phyloP scores from a whole-genome alignment of 2,797 vertebrate genomes.

The Premnoplex brunnescens region DNA sequence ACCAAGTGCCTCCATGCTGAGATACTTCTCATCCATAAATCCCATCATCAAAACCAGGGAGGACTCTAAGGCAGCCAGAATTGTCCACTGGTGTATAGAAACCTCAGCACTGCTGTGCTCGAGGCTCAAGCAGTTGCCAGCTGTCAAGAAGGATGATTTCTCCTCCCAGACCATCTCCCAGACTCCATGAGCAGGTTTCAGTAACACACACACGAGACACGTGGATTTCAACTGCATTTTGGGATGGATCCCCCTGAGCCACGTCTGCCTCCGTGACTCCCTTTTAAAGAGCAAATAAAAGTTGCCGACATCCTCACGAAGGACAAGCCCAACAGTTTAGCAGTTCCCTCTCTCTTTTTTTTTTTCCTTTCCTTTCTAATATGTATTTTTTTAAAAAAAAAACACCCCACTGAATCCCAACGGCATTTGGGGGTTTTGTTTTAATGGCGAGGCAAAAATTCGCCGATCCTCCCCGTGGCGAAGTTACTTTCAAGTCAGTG shows the following conservation, averaged over 20 bases:
- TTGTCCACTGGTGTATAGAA: accelerated
- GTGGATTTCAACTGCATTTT: neutral
- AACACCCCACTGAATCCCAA: slow-evolving; percentile 8
- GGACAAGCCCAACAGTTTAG: neutral
- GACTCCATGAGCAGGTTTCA: neutral
- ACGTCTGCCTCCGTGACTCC: neutral
- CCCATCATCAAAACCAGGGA: neutral
- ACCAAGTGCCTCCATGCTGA: accelerated
- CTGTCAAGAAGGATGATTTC: neutral
- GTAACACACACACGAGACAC: neutral
- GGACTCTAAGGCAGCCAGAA: neutral
- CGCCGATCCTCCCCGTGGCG: slow-evolving; percentile 74
- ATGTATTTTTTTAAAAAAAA: neutral
- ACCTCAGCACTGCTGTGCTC: neutral
- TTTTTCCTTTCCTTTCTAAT: neutral
- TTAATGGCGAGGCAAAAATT: slow-evolving; percentile 73
- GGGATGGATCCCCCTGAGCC: neutral
- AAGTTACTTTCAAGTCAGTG: slow-evolving; percentile 86
- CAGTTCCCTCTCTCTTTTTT: neutral
- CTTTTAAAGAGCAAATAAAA: neutral
- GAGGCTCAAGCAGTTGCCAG: accelerated
- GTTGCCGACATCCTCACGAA: neutral
- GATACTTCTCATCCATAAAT: neutral
- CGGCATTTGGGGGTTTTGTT: slow-evolving; percentile 68
- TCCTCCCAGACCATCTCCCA: neutral